Evolutionary conservation across 53 echinoderm and acorn worm species (phyloP).

Genomic region (Echinometra lucunter): DNA sequence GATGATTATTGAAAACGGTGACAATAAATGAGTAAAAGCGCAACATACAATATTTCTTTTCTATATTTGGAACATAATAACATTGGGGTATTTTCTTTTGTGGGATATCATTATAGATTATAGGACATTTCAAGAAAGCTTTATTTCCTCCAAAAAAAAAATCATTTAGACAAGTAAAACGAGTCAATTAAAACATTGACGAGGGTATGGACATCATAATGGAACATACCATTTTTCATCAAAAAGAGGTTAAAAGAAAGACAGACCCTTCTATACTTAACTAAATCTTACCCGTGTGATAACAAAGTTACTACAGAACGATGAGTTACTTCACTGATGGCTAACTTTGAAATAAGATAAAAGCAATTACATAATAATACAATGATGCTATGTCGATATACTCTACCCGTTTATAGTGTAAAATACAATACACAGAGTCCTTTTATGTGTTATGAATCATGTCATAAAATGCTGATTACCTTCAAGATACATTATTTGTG

Average conservation of each 20-base stretch:
- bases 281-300: not conserved
- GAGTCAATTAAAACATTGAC: not conserved
- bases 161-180: not conserved
- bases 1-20: not conserved
- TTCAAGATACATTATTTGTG: not conserved
- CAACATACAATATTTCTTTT: not conserved
- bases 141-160: not conserved
- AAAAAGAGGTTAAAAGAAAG: not conserved
- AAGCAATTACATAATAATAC: not conserved
- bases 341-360: not conserved
- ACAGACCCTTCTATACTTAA: conserved; percentile 14
- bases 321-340: conserved; percentile 4
- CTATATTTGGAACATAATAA: not conserved
- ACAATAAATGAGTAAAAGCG: not conserved
- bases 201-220: not conserved
- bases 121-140: not conserved
- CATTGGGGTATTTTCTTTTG: not conserved
- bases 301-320: not conserved
- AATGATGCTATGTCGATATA: not conserved
- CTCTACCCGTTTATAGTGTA: not conserved
- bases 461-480: not conserved
- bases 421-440: not conserved
- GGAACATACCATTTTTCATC: not conserved
- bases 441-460: not conserved
- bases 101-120: not conserved